Conservation (phyloP, 30 jellyfish, hydroid and myxozoan genomes). For the Mastigias papua region DNA sequence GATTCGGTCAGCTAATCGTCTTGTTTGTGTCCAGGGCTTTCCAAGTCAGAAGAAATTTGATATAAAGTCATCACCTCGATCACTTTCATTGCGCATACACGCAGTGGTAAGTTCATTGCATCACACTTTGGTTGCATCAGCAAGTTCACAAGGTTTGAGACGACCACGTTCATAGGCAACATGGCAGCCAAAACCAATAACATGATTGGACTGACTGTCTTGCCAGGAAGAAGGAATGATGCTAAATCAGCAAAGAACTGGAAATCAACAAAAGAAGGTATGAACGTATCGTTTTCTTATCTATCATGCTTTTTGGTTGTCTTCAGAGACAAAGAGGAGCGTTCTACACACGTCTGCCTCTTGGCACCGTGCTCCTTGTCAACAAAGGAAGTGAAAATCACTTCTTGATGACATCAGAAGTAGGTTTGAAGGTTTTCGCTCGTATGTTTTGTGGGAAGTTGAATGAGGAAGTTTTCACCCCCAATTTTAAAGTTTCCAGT, state of each 20-base stretch:
- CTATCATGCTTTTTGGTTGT: not conserved
- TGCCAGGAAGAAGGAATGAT: conserved; percentile 21
- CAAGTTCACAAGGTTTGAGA: not conserved
- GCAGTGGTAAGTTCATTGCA: not conserved
- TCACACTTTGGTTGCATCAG: not conserved
- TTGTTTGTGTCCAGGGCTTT: not conserved
- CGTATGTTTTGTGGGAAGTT: too few species aligned
- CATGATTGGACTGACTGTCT: conserved; percentile 21
- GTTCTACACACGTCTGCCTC: not conserved
- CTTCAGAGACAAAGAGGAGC: not conserved
- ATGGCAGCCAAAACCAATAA: conserved; percentile 21
- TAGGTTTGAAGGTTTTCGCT: too few species aligned
- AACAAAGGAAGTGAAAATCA: too few species aligned
- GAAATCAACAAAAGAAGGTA: conserved; percentile 36
- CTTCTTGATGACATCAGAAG: too few species aligned
- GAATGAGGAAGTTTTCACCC: too few species aligned
- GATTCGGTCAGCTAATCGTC: not conserved
- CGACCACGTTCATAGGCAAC: not conserved
- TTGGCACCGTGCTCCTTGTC: too few species aligned
- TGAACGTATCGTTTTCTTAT: not conserved
- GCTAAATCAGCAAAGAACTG: conserved; percentile 18
- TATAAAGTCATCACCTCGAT: not conserved
- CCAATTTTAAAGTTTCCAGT: too few species aligned
- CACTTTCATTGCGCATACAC: not conserved
- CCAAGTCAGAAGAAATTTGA: not conserved